Conservation (phyloP, 92 coral and sea anemone genomes). For the Paragorgia papillata region DNA sequence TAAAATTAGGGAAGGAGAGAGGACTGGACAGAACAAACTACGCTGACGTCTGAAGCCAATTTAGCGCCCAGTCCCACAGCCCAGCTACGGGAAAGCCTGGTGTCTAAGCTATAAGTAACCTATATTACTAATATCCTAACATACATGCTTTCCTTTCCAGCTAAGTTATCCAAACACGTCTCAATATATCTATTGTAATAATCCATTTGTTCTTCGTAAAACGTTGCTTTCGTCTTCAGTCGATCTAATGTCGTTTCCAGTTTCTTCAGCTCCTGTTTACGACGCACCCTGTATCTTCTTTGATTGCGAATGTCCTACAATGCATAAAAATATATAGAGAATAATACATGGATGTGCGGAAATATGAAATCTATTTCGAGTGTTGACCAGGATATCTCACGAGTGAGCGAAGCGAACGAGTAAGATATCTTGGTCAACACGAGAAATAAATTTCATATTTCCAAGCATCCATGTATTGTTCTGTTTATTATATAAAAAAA, state of each 20-base stretch:
- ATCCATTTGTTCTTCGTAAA: slow-evolving; percentile 96
- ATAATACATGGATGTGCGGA: background rate
- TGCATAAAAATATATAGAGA: too few relatives aligned
- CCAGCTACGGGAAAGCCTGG: too few relatives aligned
- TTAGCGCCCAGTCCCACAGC: too few relatives aligned
- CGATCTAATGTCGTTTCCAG: slow-evolving; percentile 92
- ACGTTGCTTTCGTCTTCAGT: slow-evolving; percentile 89
- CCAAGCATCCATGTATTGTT: too few relatives aligned
- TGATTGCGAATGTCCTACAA: slow-evolving; percentile 94
- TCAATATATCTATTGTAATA: slow-evolving; percentile 95
- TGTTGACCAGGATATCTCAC: too few relatives aligned
- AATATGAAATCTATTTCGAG: too few relatives aligned
- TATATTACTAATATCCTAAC: slow-evolving; percentile 25
- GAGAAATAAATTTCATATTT: too few relatives aligned
- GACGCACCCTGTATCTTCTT: slow-evolving; percentile 86
- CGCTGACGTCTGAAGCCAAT: too few relatives aligned
- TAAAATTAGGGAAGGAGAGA: background rate
- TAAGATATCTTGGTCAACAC: too few relatives aligned
- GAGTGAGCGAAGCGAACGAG: too few relatives aligned
- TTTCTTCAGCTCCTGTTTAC: slow-evolving; percentile 89
- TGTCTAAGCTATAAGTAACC: too few relatives aligned
- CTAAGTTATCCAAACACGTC: slow-evolving; percentile 89
- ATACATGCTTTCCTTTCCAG: slow-evolving; percentile 89
- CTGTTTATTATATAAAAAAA: too few relatives aligned
- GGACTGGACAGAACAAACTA: background rate